Evolutionary conservation across 1,140 invertebrate genomes (phyloP).

Genomic region (Babylonia areolata): DNA sequence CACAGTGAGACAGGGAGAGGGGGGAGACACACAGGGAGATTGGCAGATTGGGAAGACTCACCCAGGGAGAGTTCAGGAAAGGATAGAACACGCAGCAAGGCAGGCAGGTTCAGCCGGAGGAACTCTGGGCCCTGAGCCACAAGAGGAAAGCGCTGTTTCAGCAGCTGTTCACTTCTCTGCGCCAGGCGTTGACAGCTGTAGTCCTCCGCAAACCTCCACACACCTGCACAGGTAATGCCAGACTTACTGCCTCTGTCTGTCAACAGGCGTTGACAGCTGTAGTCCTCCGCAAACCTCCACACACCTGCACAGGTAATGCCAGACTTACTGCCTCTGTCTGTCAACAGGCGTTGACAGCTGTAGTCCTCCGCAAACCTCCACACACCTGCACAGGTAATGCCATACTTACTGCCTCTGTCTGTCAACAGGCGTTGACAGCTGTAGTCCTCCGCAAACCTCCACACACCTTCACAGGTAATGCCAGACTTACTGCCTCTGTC

Average conservation of each 20-base stretch:
- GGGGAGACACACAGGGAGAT: too few species aligned
- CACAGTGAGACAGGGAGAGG: too few species aligned
- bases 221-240: constrained; percentile 45
- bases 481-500: too few species aligned
- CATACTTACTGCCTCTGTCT: too few species aligned
- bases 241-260: too few species aligned
- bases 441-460: constrained; percentile 47
- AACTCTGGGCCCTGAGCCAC: constrained; percentile 45
- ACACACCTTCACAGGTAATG: constrained; percentile 45
- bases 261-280: constrained; percentile 35
- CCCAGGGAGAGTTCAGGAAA: constrained; percentile 47
- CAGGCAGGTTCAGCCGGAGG: constrained; percentile 20
- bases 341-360: constrained; percentile 33
- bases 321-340: too few species aligned
- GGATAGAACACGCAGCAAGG: constrained; percentile 35
- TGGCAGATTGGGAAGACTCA: too few species aligned
- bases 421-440: constrained; percentile 33
- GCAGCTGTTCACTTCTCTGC: constrained; percentile 22
- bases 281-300: constrained; percentile 46
- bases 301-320: constrained; percentile 48
- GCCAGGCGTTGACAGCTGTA: constrained; percentile 36
- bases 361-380: constrained; percentile 47
- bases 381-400: constrained; percentile 46
- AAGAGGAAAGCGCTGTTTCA: constrained; percentile 47
- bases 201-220: constrained; percentile 46